phyloP scores from a whole-genome alignment of 2,797 vertebrate species.

The Sternotherus odoratus region DNA sequence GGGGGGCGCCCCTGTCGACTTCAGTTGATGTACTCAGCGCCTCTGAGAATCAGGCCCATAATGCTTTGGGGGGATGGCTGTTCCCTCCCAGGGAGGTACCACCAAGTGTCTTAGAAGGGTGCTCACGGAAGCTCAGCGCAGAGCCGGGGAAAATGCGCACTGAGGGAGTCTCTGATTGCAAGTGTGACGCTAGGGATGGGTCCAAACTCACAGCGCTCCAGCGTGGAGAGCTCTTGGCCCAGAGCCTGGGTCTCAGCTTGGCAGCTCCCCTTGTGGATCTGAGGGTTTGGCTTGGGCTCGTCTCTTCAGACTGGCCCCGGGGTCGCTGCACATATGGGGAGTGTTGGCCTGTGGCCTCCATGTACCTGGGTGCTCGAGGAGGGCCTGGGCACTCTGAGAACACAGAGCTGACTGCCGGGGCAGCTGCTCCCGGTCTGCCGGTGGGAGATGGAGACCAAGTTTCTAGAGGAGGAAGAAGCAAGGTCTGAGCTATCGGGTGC shows the following conservation, averaged over 20 bases:
- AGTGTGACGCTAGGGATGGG: not conserved
- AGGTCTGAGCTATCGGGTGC: not conserved
- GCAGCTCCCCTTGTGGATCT: not conserved
- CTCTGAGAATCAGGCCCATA: not conserved
- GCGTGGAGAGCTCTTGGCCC: not conserved
- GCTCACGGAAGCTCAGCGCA: not conserved
- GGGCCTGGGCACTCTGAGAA: not conserved
- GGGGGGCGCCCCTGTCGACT: not conserved
- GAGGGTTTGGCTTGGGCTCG: not conserved
- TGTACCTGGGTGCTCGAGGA: not conserved
- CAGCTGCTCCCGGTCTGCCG: not conserved
- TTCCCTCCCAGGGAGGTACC: not conserved
- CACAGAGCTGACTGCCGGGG: not conserved
- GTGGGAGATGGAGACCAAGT: not conserved
- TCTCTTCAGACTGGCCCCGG: not conserved
- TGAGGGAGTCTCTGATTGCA: not conserved
- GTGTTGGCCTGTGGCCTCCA: not conserved
- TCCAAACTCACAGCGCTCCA: not conserved
- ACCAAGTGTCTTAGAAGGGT: not conserved
- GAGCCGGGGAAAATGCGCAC: not conserved
- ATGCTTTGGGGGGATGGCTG: not conserved
- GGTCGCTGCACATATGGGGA: not conserved
- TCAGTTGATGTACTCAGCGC: accelerated
- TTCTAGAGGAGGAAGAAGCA: not conserved
- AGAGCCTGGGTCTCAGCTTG: not conserved